Evolutionary conservation across 1,140 invertebrate genomes (phyloP).

Genomic region (Tribolium castaneum): DNA sequence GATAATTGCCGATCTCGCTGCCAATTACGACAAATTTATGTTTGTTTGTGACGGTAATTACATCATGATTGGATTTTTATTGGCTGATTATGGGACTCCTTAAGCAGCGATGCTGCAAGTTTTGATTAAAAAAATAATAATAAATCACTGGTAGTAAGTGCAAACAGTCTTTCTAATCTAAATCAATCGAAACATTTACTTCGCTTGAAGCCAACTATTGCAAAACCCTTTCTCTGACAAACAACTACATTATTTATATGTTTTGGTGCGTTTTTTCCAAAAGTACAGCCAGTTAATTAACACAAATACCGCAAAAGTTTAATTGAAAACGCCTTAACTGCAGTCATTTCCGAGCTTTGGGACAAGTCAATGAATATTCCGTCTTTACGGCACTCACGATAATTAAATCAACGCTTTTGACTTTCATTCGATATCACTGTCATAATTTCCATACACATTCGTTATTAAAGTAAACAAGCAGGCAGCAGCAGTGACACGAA

Average conservation of each 20-base stretch:
- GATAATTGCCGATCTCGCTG: background rate
- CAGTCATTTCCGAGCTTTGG: background rate
- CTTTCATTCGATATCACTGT: background rate
- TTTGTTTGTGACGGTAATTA: background rate
- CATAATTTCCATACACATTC: too few species aligned
- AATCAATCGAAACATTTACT: background rate
- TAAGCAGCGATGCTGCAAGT: too few species aligned
- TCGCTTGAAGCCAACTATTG: background rate
- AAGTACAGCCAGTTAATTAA: background rate
- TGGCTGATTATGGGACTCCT: background rate
- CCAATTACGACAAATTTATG: conserved; percentile 14
- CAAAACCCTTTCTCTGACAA: background rate
- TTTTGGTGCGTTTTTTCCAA: background rate
- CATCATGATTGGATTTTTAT: background rate
- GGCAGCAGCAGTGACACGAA: background rate
- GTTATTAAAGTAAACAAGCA: background rate
- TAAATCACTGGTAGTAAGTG: too few species aligned
- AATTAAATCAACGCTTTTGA: too few species aligned
- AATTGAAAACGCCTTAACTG: background rate
- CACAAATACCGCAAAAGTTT: background rate
- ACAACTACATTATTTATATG: background rate
- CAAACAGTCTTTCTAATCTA: background rate
- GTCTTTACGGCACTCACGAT: background rate
- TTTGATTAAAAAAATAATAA: too few species aligned
- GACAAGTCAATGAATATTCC: background rate